Percentiles rank a stretch among this genome's conserved stretches.
These are phyloP conservation scores for Acanthaster planci DNA, from an alignment of 35 echinoderm and acorn worm species.

Conservation along the genomic window DNA sequence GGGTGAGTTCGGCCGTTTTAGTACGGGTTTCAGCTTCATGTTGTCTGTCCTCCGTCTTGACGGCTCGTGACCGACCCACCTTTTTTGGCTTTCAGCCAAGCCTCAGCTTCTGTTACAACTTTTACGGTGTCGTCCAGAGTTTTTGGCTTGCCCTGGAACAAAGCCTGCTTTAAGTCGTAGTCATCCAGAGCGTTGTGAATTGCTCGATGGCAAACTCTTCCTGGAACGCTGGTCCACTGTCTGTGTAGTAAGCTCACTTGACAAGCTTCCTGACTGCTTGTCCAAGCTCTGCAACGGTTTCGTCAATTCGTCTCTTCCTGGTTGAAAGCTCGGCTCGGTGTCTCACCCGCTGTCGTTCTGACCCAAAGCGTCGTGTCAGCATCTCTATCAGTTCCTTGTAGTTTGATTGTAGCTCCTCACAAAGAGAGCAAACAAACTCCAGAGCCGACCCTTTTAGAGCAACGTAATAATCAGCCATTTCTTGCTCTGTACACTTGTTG, in stretches of 20 bases:
- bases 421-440: too few relatives aligned
- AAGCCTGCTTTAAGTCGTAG: background rate
- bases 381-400: too few relatives aligned
- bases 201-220: slow-evolving; percentile 3
- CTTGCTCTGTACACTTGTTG: too few relatives aligned
- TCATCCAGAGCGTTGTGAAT: slow-evolving; percentile 5
- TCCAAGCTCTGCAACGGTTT: background rate
- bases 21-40: too few relatives aligned
- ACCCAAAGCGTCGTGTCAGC: slow-evolving; percentile 37
- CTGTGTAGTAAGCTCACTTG: background rate
- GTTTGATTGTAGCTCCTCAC: too few relatives aligned
- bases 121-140: background rate
- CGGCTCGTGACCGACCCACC: background rate
- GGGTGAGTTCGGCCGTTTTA: too few relatives aligned
- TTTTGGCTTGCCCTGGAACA: background rate
- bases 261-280: background rate
- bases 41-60: too few relatives aligned
- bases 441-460: too few relatives aligned
- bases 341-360: background rate
- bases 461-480: too few relatives aligned
- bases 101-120: background rate
- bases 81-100: background rate
- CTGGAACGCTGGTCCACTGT: background rate
- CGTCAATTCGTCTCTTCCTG: background rate
- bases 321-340: background rate